Percentiles rank a stretch among this genome's conserved stretches.
Conservation (phyloP, 2,888 invertebrate species). For the Drosophila helvetica region DNA sequence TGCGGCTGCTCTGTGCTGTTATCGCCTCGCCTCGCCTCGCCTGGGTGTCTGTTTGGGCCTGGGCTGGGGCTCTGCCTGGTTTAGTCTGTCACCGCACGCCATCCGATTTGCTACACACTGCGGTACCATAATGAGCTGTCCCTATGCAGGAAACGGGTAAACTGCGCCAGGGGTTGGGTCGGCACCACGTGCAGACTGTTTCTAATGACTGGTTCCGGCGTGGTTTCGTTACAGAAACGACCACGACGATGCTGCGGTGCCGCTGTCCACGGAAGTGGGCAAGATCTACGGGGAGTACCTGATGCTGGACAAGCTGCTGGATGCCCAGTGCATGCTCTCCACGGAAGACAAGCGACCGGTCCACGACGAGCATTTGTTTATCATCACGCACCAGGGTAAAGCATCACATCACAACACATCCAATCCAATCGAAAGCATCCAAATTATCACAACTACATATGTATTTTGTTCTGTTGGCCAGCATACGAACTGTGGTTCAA, state of each 20-base stretch:
- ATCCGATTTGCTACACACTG: conserved; percentile 41
- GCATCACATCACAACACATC: not conserved
- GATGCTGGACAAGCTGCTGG: conserved; percentile 93
- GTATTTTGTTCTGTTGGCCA: conserved; percentile 82
- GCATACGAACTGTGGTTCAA: conserved; percentile 99
- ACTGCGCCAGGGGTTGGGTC: conserved; percentile 26
- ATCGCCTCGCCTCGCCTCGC: conserved; percentile 34
- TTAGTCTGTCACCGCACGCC: conserved; percentile 48
- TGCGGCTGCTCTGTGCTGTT: conserved; percentile 7
- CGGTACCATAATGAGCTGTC: conserved; percentile 75
- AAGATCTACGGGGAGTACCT: conserved; percentile 96
- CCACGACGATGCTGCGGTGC: conserved; percentile 81
- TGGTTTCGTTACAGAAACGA: conserved; percentile 47
- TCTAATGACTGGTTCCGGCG: not conserved
- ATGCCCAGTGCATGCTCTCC: conserved; percentile 92
- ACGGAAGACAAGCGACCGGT: conserved; percentile 89
- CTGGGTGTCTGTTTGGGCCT: conserved; percentile 8
- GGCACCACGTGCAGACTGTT: not conserved
- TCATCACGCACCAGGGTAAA: conserved; percentile 97
- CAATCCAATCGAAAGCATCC: not conserved
- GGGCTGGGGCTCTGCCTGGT: not conserved
- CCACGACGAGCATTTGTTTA: conserved; percentile 98
- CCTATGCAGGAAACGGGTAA: conserved; percentile 76
- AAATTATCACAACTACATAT: not conserved
- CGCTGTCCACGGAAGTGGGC: conserved; percentile 89